These are phyloP conservation scores for Augiades crinisus DNA, from an alignment of 2,888 invertebrate species.

Conservation along the genomic window DNA sequence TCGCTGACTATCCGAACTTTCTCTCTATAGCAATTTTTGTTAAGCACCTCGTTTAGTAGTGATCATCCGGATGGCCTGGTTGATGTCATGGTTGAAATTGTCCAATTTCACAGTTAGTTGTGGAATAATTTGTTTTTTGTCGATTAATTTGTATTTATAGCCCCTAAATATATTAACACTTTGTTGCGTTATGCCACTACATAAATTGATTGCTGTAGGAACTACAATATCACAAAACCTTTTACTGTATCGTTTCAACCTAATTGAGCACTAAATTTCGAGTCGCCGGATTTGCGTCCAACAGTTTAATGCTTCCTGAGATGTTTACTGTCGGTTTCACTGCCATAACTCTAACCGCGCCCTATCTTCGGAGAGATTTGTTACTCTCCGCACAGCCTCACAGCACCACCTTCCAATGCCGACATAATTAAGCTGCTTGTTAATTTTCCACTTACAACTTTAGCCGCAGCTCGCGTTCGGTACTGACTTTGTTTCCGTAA, in stretches of 20 bases:
- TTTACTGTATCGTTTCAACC: conserved; percentile 11
- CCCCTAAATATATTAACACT: too few species aligned
- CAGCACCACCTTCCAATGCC: conserved; percentile 41
- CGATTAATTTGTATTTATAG: too few species aligned
- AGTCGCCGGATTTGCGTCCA: conserved; percentile 24
- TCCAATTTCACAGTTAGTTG: too few species aligned
- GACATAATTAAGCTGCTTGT: conserved; percentile 44
- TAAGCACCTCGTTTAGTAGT: conserved; percentile 33
- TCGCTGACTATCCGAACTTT: conserved; percentile 50
- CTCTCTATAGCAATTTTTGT: conserved; percentile 40
- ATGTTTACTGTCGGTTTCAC: conserved; percentile 39
- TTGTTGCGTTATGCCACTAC: too few species aligned
- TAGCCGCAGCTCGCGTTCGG: conserved; percentile 1
- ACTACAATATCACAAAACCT: conserved; percentile 1
- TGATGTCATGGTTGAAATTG: too few species aligned
- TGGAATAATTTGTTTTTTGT: too few species aligned
- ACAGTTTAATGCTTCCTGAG: conserved; percentile 22
- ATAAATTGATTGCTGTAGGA: background rate
- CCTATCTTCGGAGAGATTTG: conserved; percentile 48
- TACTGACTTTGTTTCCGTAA: background rate
- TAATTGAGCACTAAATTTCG: conserved; percentile 24
- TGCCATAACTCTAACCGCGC: conserved; percentile 32
- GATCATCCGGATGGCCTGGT: conserved; percentile 27
- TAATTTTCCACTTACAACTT: conserved; percentile 40
- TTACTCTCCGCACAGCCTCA: conserved; percentile 35